Evolutionary conservation across 2,888 invertebrate species (phyloP).

Genomic region (Callinectes sapidus): DNA sequence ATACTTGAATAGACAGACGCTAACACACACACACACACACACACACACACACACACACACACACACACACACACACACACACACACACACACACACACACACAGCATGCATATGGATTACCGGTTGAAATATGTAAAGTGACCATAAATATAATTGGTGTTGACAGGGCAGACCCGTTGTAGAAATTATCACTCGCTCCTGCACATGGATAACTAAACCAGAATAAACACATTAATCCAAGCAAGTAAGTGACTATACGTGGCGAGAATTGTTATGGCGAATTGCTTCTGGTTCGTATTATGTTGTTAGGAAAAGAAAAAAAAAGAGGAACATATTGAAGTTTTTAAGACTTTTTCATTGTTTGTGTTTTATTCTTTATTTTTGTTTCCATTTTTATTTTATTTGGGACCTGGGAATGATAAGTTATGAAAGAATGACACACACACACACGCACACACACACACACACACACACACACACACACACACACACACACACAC

Average conservation of each 20-base stretch:
- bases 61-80: conserved; percentile 1
- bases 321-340: not conserved
- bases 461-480: no score
- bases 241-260: not conserved
- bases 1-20: not conserved
- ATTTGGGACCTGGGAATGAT: not conserved
- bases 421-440: no score
- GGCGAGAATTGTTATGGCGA: not conserved
- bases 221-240: not conserved
- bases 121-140: not conserved
- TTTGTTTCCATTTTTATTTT: no score
- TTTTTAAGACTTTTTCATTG: not conserved
- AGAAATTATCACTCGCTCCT: not conserved
- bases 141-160: not conserved
- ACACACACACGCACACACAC: no score
- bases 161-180: not conserved
- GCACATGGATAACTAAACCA: not conserved
- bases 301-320: not conserved
- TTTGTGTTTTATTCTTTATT: not conserved
- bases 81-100: not conserved
- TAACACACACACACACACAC: not conserved
- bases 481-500: no score
- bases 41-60: conserved; percentile 1
- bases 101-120: not conserved
- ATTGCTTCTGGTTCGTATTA: not conserved